Evolutionary conservation across 2,888 invertebrate genomes (phyloP).

Genomic region (Lordiphosa andalusiaca): DNA sequence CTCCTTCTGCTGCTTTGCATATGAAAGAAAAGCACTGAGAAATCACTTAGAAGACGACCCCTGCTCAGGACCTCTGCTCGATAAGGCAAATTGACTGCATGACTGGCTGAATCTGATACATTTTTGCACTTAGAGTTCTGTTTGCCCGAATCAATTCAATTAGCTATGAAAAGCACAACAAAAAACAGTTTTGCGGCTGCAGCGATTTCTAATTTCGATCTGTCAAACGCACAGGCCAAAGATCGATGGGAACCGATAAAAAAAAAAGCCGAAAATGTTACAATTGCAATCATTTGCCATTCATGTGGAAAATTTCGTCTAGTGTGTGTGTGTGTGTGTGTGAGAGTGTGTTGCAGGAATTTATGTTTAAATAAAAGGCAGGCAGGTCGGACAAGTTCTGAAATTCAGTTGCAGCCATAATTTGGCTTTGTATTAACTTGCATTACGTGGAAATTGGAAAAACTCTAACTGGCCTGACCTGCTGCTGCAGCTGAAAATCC

Average conservation of each 20-base stretch:
- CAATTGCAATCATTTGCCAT: constrained; percentile 56
- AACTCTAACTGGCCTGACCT: neutral
- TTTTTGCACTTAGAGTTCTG: constrained; percentile 51
- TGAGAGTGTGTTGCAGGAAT: constrained; percentile 47
- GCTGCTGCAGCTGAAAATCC: constrained; percentile 27
- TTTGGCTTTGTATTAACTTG: constrained; percentile 58
- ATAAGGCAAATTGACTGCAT: constrained; percentile 50
- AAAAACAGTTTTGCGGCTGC: constrained; percentile 17
- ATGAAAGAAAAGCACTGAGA: constrained; percentile 64
- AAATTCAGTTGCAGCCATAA: constrained; percentile 54
- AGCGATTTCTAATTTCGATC: constrained; percentile 76
- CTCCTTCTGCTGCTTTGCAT: constrained; percentile 59
- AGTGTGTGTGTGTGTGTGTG: constrained; percentile 54
- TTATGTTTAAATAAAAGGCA: constrained; percentile 60
- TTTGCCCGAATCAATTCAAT: constrained; percentile 62
- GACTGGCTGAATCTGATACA: constrained; percentile 45
- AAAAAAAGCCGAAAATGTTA: constrained; percentile 18
- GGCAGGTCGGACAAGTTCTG: constrained; percentile 28
- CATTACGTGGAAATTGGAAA: constrained; percentile 59
- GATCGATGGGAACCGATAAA: constrained; percentile 77
- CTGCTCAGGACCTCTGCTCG: constrained; percentile 28
- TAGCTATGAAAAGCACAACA: constrained; percentile 49
- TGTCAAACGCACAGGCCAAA: constrained; percentile 74
- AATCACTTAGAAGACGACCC: constrained; percentile 45
- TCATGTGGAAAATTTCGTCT: constrained; percentile 71